Percentiles rank a stretch among this genome's conserved stretches.
Conservation (phyloP, 37 sponge, comb jelly and placozoan genomes). For the Eunapius fragilis region DNA sequence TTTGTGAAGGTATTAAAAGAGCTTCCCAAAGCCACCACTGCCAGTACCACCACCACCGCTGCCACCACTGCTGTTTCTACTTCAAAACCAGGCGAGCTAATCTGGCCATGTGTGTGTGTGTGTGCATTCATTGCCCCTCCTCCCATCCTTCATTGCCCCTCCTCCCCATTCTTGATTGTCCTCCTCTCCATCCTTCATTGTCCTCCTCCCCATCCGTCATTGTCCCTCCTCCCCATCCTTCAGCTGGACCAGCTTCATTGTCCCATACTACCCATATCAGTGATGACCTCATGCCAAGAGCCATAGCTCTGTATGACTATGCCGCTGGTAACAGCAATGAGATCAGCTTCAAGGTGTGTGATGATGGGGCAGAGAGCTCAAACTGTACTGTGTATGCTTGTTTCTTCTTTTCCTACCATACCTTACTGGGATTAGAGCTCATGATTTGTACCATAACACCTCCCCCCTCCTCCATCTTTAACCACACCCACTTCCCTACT, state of each 20-base stretch:
- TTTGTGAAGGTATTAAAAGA: conserved; percentile 80
- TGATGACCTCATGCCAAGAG: conserved; percentile 75
- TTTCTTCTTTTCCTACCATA: not conserved
- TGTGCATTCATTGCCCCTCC: no score
- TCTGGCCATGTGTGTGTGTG: no score
- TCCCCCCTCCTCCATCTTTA: not conserved
- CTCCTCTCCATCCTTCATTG: not conserved
- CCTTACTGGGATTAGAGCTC: not conserved
- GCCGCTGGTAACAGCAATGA: conserved; percentile 25
- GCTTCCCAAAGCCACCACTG: conserved; percentile 40
- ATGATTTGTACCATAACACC: not conserved
- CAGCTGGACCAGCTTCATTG: not conserved
- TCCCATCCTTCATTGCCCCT: not conserved
- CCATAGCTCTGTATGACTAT: conserved; percentile 41
- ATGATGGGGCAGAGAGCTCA: not conserved
- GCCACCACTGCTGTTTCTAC: not conserved
- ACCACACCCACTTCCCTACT: not conserved
- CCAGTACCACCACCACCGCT: no score
- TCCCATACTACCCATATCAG: conserved; percentile 19
- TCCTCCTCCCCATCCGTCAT: not conserved
- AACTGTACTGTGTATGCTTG: no score
- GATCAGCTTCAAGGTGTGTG: conserved; percentile 56
- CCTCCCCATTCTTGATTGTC: not conserved
- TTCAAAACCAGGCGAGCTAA: not conserved
- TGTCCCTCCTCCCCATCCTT: not conserved